A percentile compares a stretch with the other conserved stretches of the same genome.
phyloP scores from a whole-genome alignment of 2,888 invertebrate species.

The Neria commutata region DNA sequence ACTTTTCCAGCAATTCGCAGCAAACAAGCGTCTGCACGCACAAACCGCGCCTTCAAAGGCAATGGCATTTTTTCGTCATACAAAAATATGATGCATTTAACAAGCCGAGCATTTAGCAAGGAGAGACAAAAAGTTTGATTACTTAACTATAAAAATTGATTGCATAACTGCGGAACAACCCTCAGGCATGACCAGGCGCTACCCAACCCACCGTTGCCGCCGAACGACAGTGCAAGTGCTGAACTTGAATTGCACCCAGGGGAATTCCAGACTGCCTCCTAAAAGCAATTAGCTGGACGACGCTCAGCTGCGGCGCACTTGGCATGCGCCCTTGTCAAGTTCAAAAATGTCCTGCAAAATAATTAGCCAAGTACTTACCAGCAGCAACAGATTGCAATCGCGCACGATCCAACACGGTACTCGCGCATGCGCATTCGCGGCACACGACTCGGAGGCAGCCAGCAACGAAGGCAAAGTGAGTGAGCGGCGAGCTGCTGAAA shows the following conservation, averaged over 20 bases:
- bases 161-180: slow-evolving; percentile 14
- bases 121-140: slow-evolving; percentile 26
- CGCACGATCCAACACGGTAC: too few species aligned
- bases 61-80: too few species aligned
- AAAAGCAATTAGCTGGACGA: neutral
- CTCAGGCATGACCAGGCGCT: too few species aligned
- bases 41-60: too few species aligned
- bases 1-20: too few species aligned
- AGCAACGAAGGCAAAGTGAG: neutral
- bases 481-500: neutral
- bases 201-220: neutral
- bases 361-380: neutral
- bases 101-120: slow-evolving; percentile 5
- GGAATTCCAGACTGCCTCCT: slow-evolving; percentile 30
- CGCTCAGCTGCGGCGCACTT: too few species aligned
- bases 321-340: neutral
- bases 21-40: too few species aligned
- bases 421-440: too few species aligned
- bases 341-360: neutral
- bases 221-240: slow-evolving; percentile 42
- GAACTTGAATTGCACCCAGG: slow-evolving; percentile 47
- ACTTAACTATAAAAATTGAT: slow-evolving; percentile 29
- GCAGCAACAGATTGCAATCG: neutral
- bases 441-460: neutral
- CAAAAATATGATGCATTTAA: slow-evolving; percentile 26